Evolutionary conservation across 2,113 vertebrate genomes (phyloP).

Genomic region (Brachypodius melanocephalos): DNA sequence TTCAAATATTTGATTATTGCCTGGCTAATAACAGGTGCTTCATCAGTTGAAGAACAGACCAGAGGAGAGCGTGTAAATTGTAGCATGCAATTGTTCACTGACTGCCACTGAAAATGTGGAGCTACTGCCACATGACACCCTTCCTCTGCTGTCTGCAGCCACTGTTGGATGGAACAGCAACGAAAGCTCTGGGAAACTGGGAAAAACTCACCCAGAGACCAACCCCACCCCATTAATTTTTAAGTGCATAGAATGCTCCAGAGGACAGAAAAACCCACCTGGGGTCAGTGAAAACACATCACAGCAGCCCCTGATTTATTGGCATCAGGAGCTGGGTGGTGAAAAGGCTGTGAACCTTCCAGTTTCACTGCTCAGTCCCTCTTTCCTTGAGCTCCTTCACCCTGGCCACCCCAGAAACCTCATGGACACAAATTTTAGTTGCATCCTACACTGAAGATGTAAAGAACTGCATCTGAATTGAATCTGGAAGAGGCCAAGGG

Average conservation of each 20-base stretch:
- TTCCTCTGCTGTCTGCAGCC: constrained; percentile 24
- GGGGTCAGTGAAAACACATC: background rate
- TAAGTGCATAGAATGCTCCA: background rate
- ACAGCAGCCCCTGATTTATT: background rate
- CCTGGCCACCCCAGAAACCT: background rate
- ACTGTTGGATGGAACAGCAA: constrained; percentile 35
- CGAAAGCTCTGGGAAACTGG: constrained; percentile 23
- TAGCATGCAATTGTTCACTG: constrained; percentile 49
- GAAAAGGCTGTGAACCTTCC: background rate
- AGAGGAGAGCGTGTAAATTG: constrained; percentile 47
- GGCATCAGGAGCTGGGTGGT: background rate
- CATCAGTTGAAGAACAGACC: constrained; percentile 62
- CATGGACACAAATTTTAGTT: background rate
- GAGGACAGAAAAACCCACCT: background rate
- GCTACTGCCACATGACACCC: constrained; percentile 1
- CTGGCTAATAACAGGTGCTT: constrained; percentile 72
- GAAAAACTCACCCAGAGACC: constrained; percentile 18
- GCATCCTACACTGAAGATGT: background rate
- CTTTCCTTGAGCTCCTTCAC: background rate
- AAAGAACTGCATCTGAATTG: background rate
- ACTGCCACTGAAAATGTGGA: constrained; percentile 44
- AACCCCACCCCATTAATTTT: background rate
- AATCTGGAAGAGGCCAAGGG: background rate
- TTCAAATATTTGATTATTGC: constrained; percentile 75
- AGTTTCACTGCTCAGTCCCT: background rate